These are phyloP conservation scores for Luscinia megarhynchos DNA, from an alignment of 2,797 vertebrate genomes.

Conservation along the genomic window DNA sequence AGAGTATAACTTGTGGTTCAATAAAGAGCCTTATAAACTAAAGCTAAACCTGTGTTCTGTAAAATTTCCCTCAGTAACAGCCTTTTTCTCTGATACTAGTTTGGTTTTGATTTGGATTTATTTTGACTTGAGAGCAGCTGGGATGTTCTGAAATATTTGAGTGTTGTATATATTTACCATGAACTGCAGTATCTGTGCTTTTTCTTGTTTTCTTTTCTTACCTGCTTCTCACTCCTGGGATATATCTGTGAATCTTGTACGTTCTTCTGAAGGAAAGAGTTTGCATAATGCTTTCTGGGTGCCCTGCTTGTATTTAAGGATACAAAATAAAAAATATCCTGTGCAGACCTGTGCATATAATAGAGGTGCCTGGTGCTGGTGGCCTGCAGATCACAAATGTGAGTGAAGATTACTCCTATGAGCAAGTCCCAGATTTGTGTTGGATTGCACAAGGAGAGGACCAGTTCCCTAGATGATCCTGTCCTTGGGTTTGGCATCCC, in stretches of 20 bases:
- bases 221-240: not conserved
- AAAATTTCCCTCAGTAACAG: not conserved
- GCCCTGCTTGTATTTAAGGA: not conserved
- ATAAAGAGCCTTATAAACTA: not conserved
- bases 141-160: not conserved
- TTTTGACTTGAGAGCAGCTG: not conserved
- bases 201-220: not conserved
- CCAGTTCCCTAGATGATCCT: not conserved
- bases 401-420: not conserved
- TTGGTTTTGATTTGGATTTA: not conserved
- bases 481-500: not conserved
- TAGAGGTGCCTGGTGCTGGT: not conserved
- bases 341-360: not conserved
- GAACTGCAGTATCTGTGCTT: not conserved
- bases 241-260: accelerated
- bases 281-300: not conserved
- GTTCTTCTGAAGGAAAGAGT: not conserved
- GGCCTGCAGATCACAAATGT: not conserved
- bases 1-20: not conserved
- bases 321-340: not conserved
- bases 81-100: not conserved
- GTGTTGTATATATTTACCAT: not conserved
- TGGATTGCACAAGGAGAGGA: not conserved
- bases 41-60: not conserved
- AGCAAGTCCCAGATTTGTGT: not conserved